phyloP scores from a whole-genome alignment of 2,113 vertebrate species.

The Geococcyx californianus region DNA sequence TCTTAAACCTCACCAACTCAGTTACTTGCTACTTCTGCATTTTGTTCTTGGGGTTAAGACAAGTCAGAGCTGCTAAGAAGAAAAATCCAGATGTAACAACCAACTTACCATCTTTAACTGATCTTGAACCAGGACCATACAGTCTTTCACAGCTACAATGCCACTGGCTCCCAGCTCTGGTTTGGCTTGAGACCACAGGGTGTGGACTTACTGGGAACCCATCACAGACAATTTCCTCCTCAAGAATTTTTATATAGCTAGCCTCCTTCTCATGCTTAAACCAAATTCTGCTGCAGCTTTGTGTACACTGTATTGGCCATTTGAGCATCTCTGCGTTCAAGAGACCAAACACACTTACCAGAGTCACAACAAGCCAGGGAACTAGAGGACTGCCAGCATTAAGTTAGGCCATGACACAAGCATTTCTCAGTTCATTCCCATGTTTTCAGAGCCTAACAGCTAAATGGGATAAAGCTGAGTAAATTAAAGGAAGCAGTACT shows the following conservation, averaged over 20 bases:
- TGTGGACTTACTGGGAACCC: neutral
- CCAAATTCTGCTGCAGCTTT: neutral
- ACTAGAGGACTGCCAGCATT: neutral
- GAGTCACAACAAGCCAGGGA: neutral
- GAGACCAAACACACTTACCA: neutral
- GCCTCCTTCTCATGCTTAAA: neutral
- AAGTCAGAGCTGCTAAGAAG: neutral
- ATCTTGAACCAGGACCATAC: neutral
- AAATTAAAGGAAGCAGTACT: neutral
- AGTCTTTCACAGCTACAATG: neutral
- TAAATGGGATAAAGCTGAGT: neutral
- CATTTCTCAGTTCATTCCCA: neutral
- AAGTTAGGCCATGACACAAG: fast-evolving
- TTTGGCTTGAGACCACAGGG: fast-evolving
- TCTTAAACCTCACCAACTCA: neutral
- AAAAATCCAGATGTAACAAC: neutral
- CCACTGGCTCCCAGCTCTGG: neutral
- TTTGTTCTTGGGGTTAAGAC: neutral
- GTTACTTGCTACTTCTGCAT: neutral
- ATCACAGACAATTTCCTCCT: neutral
- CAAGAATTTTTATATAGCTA: neutral
- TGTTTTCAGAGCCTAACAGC: neutral
- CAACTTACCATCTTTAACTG: neutral
- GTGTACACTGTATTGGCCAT: fast-evolving
- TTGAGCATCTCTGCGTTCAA: neutral